Evolutionary conservation across 1,140 invertebrate species (phyloP).

Genomic region (Geopemphigus sp.): DNA sequence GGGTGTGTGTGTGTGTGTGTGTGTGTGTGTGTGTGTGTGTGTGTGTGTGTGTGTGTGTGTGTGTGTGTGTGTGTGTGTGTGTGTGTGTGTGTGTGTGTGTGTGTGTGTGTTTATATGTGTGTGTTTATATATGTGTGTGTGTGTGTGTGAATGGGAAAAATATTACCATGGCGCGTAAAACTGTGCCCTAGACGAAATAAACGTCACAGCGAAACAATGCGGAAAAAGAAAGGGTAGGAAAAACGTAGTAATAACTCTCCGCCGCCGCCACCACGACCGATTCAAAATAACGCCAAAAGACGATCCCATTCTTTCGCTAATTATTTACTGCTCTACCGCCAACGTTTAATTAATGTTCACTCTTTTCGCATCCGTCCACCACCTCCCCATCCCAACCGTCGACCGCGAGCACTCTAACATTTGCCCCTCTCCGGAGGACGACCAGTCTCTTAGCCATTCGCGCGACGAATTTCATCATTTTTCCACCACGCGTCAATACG

Average conservation of each 20-base stretch:
- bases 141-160: conserved; percentile 19
- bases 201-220: conserved; percentile 14
- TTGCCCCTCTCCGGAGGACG: no score
- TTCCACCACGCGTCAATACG: not conserved
- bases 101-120: no score
- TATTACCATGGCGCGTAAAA: conserved; percentile 6
- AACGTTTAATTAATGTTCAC: conserved; percentile 48
- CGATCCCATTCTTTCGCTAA: conserved; percentile 42
- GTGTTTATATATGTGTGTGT: no score
- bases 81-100: no score
- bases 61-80: no score
- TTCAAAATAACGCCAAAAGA: conserved; percentile 39
- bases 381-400: not conserved
- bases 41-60: no score
- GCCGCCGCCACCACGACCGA: not conserved
- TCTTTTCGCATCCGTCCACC: not conserved
- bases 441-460: not conserved
- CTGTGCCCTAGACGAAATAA: conserved; percentile 20
- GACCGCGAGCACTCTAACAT: no score
- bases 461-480: not conserved
- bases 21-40: no score
- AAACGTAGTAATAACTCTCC: conserved; percentile 42
- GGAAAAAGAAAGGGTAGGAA: conserved; percentile 30
- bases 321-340: conserved; percentile 43
- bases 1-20: no score